Percentiles rank a stretch among this genome's conserved stretches.
Conservation (phyloP, 2,888 invertebrate species). For the Matsumyia berberina region DNA sequence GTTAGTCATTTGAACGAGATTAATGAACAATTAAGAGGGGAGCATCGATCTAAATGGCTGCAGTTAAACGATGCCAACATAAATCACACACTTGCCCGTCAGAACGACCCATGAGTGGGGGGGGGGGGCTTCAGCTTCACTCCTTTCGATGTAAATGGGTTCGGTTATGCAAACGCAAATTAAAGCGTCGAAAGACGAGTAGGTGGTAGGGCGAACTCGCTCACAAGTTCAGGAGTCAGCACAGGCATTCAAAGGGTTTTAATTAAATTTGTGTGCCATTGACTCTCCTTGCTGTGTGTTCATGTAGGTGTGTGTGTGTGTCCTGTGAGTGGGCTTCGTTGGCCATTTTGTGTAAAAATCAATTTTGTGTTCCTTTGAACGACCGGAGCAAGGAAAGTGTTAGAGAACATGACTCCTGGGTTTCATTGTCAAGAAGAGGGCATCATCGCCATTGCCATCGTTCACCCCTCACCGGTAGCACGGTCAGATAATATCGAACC, state of each 20-base stretch:
- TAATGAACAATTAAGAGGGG: conserved; percentile 75
- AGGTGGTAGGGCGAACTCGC: conserved; percentile 11
- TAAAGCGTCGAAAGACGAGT: conserved; percentile 62
- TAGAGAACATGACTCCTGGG: conserved; percentile 62
- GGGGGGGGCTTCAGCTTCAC: not conserved
- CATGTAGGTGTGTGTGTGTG: conserved; percentile 20
- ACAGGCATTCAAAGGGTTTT: conserved; percentile 71
- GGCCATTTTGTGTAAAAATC: conserved; percentile 73
- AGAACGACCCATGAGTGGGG: not conserved
- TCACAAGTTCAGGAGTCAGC: conserved; percentile 74
- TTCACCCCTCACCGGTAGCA: conserved; percentile 15
- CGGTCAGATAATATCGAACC: conserved; percentile 67
- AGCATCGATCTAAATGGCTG: conserved; percentile 70
- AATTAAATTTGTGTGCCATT: conserved; percentile 76
- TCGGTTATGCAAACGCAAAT: conserved; percentile 75
- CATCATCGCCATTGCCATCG: not conserved
- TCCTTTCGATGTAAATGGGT: conserved; percentile 52
- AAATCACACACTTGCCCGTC: conserved; percentile 70
- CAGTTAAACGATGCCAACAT: conserved; percentile 72
- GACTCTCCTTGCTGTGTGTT: conserved; percentile 64
- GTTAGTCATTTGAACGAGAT: conserved; percentile 75
- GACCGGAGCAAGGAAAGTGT: conserved; percentile 47
- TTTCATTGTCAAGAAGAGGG: conserved; percentile 66
- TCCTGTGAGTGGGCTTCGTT: conserved; percentile 45
- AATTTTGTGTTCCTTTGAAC: conserved; percentile 65